A percentile compares a stretch with the other conserved stretches of the same genome.
These are phyloP conservation scores for Lepus timidus DNA, from an alignment of 2,113 vertebrate genomes.

Conservation along the genomic window DNA sequence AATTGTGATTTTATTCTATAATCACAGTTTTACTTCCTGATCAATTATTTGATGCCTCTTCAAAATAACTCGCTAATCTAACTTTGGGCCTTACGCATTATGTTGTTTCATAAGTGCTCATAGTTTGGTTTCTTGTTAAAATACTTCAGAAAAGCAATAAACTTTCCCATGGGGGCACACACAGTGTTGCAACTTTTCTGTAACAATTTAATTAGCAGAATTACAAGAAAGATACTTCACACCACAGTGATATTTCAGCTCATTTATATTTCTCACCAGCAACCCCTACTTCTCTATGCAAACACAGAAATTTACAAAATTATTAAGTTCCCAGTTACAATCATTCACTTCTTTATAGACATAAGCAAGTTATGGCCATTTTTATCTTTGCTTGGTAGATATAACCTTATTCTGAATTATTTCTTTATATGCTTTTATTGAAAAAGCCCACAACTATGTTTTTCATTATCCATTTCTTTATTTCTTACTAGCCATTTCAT, in stretches of 20 bases:
- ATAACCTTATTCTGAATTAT: neutral
- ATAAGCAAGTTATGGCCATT: neutral
- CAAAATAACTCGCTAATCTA: constrained; percentile 84
- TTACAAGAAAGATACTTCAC: constrained; percentile 74
- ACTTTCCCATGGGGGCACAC: constrained; percentile 69
- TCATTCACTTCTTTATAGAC: neutral
- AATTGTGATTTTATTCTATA: constrained; percentile 86
- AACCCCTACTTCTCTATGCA: neutral
- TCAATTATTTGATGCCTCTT: constrained; percentile 90
- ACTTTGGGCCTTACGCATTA: constrained; percentile 63
- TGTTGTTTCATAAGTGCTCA: constrained; percentile 64
- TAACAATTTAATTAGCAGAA: constrained; percentile 85
- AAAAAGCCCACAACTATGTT: neutral
- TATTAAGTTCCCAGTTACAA: constrained; percentile 53
- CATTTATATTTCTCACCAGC: constrained; percentile 65
- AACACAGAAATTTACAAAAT: constrained; percentile 55
- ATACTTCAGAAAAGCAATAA: constrained; percentile 77
- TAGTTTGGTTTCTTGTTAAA: constrained; percentile 62
- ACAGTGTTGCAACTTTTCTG: constrained; percentile 71
- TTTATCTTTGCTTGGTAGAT: neutral
- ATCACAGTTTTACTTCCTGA: constrained; percentile 87
- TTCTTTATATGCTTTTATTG: constrained; percentile 59
- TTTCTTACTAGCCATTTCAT: neutral
- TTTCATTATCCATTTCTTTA: neutral
- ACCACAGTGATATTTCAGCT: constrained; percentile 49